Evolutionary conservation across 2,797 vertebrate species (phyloP), one percentile per base, ranked within the genome.

Genomic region (Hipposideros larvatus): DNA sequence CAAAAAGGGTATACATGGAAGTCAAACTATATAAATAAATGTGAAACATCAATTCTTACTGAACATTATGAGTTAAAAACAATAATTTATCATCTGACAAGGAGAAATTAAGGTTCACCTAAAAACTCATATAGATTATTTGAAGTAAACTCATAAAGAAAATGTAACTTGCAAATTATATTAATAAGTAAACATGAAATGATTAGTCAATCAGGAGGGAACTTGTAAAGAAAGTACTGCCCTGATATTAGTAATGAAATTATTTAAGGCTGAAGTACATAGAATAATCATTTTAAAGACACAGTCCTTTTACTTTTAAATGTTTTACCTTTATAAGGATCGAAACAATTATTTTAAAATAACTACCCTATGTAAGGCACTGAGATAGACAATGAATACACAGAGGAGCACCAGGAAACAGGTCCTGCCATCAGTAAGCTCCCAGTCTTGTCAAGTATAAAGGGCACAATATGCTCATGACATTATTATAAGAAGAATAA

Each of bases 81-180:
- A 78, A 68, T 73, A 91, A 92, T 61, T 66, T 90, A 34, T 94
- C 48, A 93, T 19, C 28, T 92, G 13, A 84, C 1, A 91, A 37
- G 11, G 53, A 53, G 14, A 34, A 55, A 87, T 59, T n/a, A 26
- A 82, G 90, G 11, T 21, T 88, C 34, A 80, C 4, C 48, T 90
- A 90, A 34, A 95, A 70, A 96, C 8, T 93, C 61, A 83, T 75
- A 59, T 10, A 75, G 46, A 74, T 7, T 96, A 73, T 77, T 57
- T 26, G 8, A 91, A 79, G 4, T 34, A 5, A 91, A 70, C 74
- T 93, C 3, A 55, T 93, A 90, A 83, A 37, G 0, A 41, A 96
- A 93, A 93, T 86, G 21, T 22, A 95, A 55, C 15, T 53, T 89
- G 4, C 4, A 91, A 75, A 85, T 53, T 87, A n/a, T 68, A 43